Evolutionary conservation across 2,888 invertebrate genomes (phyloP), one percentile per base, ranked within the genome.

Genomic region (Osmoderma eremita): DNA sequence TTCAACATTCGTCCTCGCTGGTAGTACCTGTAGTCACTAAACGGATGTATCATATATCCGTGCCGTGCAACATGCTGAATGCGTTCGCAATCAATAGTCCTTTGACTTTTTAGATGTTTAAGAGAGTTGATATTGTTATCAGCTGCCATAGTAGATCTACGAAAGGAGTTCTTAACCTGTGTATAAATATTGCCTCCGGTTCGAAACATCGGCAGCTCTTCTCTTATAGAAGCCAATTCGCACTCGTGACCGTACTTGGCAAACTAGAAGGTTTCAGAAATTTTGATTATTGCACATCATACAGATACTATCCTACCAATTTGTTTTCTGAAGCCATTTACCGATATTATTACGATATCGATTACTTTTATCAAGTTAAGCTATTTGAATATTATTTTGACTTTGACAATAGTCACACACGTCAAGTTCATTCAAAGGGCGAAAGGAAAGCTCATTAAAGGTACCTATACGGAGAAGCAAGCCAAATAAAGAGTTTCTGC

Each of bases 11-110:
- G 1, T 3, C 30, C 2, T 18, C 8, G 2, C 5, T 3, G 4
- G 1, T 24, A 13, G 12, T 70, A 80, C 81, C 78, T 76, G 53
- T 81, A 73, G 20, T 74, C 71, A 68, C 83, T 83, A n/a, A 82
- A 82, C 0, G 83, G 83, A 74, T 83, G 81, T 53, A 83, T 78
- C 75, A 81, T 81, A 20, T 73, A 76, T 0, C 75, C 77, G 68
- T 79, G 74, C 30, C 10, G 30, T 1, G 30, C 2, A 30, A 10
- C 2, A 51, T 83, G 83, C 15, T 77, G 74, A 10, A 68, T 74
- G 56, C 80, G 81, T 72, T 83, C 83, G 39, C 75, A 76, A 65
- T 77, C 77, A 18, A 83, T 76, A 1, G 78, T 78, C 1, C 76
- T 76, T 5, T 76, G 75, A 63, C 83, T 83, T 13, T 79, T 77